These are phyloP conservation scores for Drosophila punjabiensis DNA, from an alignment of 1,140 invertebrate species.

Conservation along the genomic window DNA sequence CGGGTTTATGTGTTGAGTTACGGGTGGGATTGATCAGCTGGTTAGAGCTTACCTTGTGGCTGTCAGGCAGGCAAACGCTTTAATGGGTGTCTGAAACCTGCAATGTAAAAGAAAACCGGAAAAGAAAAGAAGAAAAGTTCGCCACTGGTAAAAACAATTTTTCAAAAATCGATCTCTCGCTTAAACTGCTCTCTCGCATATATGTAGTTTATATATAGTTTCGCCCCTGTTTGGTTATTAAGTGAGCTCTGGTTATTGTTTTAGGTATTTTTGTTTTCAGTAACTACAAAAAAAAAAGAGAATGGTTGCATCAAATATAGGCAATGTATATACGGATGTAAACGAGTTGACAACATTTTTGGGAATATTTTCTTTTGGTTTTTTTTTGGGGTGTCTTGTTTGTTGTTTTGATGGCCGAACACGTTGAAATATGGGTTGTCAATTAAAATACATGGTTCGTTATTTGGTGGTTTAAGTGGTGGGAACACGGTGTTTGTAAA, in stretches of 20 bases:
- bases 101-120: slow-evolving; percentile 83
- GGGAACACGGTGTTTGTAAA: slow-evolving; percentile 29
- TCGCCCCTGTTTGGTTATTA: slow-evolving; percentile 29
- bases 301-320: slow-evolving; percentile 47
- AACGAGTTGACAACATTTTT: slow-evolving; percentile 44
- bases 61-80: slow-evolving; percentile 85
- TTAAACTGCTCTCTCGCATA: slow-evolving; percentile 36
- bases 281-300: slow-evolving; percentile 30
- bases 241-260: slow-evolving; percentile 60
- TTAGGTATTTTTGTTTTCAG: slow-evolving; percentile 42
- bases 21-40: slow-evolving; percentile 55
- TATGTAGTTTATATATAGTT: slow-evolving; percentile 21
- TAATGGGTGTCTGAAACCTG: slow-evolving; percentile 85
- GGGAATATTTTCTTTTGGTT: slow-evolving; percentile 6
- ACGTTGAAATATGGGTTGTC: slow-evolving; percentile 45
- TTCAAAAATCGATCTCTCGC: slow-evolving; percentile 64
- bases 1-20: slow-evolving; percentile 30
- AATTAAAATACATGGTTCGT: slow-evolving; percentile 47
- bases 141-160: slow-evolving; percentile 74
- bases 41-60: slow-evolving; percentile 83
- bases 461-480: slow-evolving; percentile 36
- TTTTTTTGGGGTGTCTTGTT: slow-evolving; percentile 4
- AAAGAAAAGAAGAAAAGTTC: slow-evolving; percentile 83
- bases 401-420: slow-evolving; percentile 53
- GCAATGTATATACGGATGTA: slow-evolving; percentile 36